Conservation (phyloP, 2,888 invertebrate species). For the Iselma pallidipennis region DNA sequence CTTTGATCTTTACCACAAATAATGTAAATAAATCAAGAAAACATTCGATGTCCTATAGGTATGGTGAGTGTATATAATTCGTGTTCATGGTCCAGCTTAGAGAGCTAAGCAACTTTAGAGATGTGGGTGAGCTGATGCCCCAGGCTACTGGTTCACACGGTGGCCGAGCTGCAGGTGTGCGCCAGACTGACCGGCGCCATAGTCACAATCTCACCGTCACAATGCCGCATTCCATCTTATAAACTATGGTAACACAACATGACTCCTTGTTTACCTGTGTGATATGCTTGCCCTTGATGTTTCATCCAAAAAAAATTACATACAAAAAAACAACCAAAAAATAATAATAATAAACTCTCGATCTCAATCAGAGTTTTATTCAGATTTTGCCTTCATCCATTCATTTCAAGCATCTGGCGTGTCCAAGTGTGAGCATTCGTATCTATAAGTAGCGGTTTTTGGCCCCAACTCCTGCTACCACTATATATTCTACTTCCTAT, state of each 20-base stretch:
- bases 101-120: constrained; percentile 16
- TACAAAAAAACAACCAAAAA: neutral
- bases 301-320: neutral
- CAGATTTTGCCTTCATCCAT: neutral
- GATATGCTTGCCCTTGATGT: constrained; percentile 13
- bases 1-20: neutral
- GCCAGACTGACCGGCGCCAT: constrained; percentile 54
- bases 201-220: constrained; percentile 33
- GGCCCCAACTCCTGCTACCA: neutral
- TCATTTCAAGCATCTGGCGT: neutral
- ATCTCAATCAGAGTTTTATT: neutral
- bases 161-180: constrained; percentile 53
- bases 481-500: neutral
- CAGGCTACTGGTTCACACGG: constrained; percentile 46
- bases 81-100: constrained; percentile 18
- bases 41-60: constrained; percentile 1
- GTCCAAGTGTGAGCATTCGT: neutral
- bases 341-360: neutral
- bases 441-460: neutral
- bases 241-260: constrained; percentile 16
- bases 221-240: constrained; percentile 38
- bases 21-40: constrained; percentile 9
- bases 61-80: constrained; percentile 14
- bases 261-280: constrained; percentile 1
- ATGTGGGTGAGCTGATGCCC: constrained; percentile 32